These are phyloP conservation scores for Diorhabda elongata DNA, from an alignment of 1,140 invertebrate species.

Conservation along the genomic window DNA sequence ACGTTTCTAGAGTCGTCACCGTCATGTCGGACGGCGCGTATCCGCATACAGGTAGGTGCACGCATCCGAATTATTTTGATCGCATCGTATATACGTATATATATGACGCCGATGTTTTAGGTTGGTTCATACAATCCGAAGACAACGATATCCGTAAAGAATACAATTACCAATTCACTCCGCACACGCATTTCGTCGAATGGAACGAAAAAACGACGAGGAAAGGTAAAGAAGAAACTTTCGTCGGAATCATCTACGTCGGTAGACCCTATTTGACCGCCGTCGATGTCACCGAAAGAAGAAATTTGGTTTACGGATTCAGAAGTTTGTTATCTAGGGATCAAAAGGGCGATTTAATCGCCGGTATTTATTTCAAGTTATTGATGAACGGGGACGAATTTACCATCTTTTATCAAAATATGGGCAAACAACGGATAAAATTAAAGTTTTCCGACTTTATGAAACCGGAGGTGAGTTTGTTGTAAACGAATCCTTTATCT, in stretches of 20 bases:
- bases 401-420: slow-evolving; percentile 74
- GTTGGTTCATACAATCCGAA: slow-evolving; percentile 79
- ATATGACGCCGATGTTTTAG: slow-evolving; percentile 41
- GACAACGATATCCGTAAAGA: slow-evolving; percentile 70
- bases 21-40: slow-evolving; percentile 80
- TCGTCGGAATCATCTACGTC: slow-evolving; percentile 71
- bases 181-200: slow-evolving; percentile 70
- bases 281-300: slow-evolving; percentile 79
- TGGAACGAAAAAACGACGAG: slow-evolving; percentile 74
- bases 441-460: slow-evolving; percentile 65
- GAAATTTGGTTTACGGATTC: slow-evolving; percentile 86
- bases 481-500: neutral
- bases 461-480: slow-evolving; percentile 56
- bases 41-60: slow-evolving; percentile 71
- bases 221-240: slow-evolving; percentile 51
- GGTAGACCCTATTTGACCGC: slow-evolving; percentile 74
- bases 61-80: no score
- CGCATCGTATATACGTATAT: no score
- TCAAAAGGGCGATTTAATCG: slow-evolving; percentile 71
- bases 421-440: slow-evolving; percentile 63
- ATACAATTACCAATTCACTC: slow-evolving; percentile 70
- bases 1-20: slow-evolving; percentile 77
- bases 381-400: slow-evolving; percentile 61
- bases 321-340: slow-evolving; percentile 75
- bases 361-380: slow-evolving; percentile 79